Conservation (phyloP, 2,888 invertebrate genomes). For the Dasypogon diadema region DNA sequence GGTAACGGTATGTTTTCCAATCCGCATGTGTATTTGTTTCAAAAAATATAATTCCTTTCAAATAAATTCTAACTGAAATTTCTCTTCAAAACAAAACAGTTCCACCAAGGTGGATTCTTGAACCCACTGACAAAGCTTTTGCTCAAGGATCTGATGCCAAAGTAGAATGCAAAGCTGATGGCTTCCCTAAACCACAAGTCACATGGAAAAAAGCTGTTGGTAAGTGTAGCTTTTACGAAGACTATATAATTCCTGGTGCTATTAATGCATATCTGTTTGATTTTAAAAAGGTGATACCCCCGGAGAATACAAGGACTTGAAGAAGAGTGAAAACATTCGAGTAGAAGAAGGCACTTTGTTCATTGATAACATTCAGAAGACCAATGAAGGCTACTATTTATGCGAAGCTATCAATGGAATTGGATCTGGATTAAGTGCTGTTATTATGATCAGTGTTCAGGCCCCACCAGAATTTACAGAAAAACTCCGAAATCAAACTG, state of each 20-base stretch:
- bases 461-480: constrained; percentile 95
- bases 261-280: not conserved
- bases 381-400: constrained; percentile 93
- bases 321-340: constrained; percentile 90
- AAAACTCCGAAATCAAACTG: constrained; percentile 91
- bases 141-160: constrained; percentile 94
- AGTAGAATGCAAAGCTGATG: constrained; percentile 96
- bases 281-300: constrained; percentile 81
- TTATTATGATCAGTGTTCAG: constrained; percentile 94
- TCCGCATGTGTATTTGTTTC: constrained; percentile 30
- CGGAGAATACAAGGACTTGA: constrained; percentile 93
- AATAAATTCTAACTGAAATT: constrained; percentile 11
- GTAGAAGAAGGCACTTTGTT: constrained; percentile 94
- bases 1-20: not conserved
- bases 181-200: constrained; percentile 93
- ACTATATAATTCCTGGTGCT: not conserved
- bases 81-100: constrained; percentile 71
- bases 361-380: constrained; percentile 91
- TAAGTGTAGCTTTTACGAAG: too few species aligned
- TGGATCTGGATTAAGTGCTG: constrained; percentile 93
- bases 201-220: constrained; percentile 97
- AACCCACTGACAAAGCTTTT: constrained; percentile 95
- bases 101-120: constrained; percentile 95
- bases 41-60: not conserved
- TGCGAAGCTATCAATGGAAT: constrained; percentile 98